Conservation (phyloP, 1,140 invertebrate species). For the Brachionus rotundiformis region DNA sequence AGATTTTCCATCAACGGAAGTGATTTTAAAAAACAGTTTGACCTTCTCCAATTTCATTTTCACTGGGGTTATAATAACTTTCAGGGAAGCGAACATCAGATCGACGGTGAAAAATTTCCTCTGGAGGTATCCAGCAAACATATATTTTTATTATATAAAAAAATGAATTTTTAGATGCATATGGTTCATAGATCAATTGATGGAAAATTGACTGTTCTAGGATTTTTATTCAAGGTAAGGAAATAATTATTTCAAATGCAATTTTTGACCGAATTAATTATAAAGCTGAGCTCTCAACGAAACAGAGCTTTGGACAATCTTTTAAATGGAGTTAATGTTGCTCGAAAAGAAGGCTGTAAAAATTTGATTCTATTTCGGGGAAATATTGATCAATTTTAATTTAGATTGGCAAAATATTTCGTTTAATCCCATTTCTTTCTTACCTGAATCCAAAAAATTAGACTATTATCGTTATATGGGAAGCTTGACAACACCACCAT, state of each 20-base stretch:
- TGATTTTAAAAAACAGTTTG: slow-evolving; percentile 21
- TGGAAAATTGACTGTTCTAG: slow-evolving; percentile 33
- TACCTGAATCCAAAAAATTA: slow-evolving; percentile 13
- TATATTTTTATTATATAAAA: not conserved
- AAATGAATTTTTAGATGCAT: slow-evolving; percentile 16
- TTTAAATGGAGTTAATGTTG: not conserved
- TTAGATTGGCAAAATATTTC: slow-evolving; percentile 15
- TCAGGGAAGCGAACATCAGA: slow-evolving; percentile 43
- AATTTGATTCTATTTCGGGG: not conserved
- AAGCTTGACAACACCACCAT: slow-evolving; percentile 85
- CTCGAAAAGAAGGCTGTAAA: slow-evolving; percentile 1
- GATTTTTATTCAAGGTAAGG: slow-evolving; percentile 41
- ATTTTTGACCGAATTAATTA: not conserved
- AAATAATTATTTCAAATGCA: not conserved
- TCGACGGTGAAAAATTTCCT: slow-evolving; percentile 46
- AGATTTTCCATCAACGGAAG: slow-evolving; percentile 8
- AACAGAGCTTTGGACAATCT: slow-evolving; percentile 3
- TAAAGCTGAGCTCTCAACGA: not conserved
- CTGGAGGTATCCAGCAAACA: slow-evolving; percentile 21
- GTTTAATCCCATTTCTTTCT: not conserved
- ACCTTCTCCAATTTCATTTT: slow-evolving; percentile 51
- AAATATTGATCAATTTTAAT: too few relatives aligned
- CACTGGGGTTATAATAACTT: slow-evolving; percentile 52
- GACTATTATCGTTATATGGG: slow-evolving; percentile 74
- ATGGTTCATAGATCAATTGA: slow-evolving; percentile 34